phyloP scores from a whole-genome alignment of 2,797 vertebrate species.

The Gobio occitaniae region DNA sequence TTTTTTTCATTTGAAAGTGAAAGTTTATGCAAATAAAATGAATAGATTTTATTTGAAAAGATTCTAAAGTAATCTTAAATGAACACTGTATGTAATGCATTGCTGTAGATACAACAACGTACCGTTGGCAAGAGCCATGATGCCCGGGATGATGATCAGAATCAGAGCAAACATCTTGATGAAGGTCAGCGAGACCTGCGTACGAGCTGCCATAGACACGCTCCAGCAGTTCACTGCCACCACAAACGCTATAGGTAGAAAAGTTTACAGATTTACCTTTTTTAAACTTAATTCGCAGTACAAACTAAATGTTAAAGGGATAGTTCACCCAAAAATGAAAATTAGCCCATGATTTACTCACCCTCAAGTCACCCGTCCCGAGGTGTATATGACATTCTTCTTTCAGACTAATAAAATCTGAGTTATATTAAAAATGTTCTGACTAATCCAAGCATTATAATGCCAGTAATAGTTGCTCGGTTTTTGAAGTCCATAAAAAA shows the following conservation, averaged over 20 bases:
- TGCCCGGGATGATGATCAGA: constrained; percentile 82
- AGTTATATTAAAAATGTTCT: too few relatives aligned
- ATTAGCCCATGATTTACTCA: too few relatives aligned
- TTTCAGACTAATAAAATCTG: too few relatives aligned
- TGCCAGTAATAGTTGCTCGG: too few relatives aligned
- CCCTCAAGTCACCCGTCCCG: too few relatives aligned
- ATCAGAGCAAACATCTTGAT: constrained; percentile 80
- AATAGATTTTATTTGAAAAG: not conserved
- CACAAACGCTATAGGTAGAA: constrained; percentile 71
- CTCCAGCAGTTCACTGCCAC: constrained; percentile 85
- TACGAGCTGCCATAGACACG: constrained; percentile 77
- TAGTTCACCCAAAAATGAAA: too few relatives aligned
- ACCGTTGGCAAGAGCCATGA: constrained; percentile 79
- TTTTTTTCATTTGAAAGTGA: not conserved
- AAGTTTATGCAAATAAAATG: not conserved
- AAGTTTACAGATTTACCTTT: not conserved
- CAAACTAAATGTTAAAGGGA: not conserved
- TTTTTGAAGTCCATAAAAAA: too few relatives aligned
- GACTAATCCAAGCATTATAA: too few relatives aligned
- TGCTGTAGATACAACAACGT: not conserved
- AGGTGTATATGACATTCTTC: too few relatives aligned
- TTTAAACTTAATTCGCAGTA: not conserved
- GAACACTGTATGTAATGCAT: not conserved
- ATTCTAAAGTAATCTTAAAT: not conserved
- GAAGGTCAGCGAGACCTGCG: constrained; percentile 77